These are phyloP conservation scores for Xenopus borealis DNA, from an alignment of 2,113 vertebrate species.

Conservation along the genomic window DNA sequence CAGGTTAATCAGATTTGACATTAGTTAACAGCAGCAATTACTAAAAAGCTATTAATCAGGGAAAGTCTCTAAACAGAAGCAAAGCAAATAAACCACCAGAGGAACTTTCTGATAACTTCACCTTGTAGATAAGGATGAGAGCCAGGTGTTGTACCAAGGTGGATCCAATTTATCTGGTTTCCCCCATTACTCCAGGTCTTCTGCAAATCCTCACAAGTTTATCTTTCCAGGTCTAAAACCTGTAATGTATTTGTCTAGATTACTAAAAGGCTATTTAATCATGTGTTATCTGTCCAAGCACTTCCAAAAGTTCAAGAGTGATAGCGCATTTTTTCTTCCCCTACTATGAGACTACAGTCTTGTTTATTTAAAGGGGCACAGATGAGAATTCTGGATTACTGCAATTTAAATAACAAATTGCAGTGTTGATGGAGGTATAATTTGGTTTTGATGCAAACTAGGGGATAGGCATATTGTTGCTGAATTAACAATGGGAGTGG, in stretches of 20 bases:
- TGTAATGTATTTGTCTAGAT: slow-evolving; percentile 54
- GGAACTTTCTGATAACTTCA: slow-evolving; percentile 60
- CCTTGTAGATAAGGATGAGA: slow-evolving; percentile 62
- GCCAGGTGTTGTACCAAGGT: slow-evolving; percentile 70
- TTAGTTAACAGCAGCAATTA: slow-evolving; percentile 76
- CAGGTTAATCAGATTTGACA: slow-evolving; percentile 78
- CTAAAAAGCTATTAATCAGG: slow-evolving; percentile 78
- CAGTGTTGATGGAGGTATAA: too few species aligned
- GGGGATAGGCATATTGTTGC: too few species aligned
- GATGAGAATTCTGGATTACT: too few species aligned
- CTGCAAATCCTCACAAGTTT: slow-evolving; percentile 56
- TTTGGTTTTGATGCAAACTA: too few species aligned
- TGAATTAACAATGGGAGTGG: too few species aligned
- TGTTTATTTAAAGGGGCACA: too few species aligned
- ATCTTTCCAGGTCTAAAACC: slow-evolving; percentile 52
- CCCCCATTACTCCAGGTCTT: slow-evolving; percentile 50
- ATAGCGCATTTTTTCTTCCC: neutral
- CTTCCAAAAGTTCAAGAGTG: slow-evolving; percentile 14
- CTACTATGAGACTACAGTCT: neutral
- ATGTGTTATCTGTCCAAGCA: slow-evolving; percentile 20
- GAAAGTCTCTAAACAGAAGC: slow-evolving; percentile 79
- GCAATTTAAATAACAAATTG: too few species aligned
- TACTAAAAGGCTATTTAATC: slow-evolving; percentile 45
- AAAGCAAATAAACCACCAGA: slow-evolving; percentile 75
- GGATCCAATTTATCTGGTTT: slow-evolving; percentile 65